Percentiles rank a stretch among this genome's conserved stretches.
These are phyloP conservation scores for Crotophaga sulcirostris DNA, from an alignment of 2,113 vertebrate genomes.

Conservation along the genomic window DNA sequence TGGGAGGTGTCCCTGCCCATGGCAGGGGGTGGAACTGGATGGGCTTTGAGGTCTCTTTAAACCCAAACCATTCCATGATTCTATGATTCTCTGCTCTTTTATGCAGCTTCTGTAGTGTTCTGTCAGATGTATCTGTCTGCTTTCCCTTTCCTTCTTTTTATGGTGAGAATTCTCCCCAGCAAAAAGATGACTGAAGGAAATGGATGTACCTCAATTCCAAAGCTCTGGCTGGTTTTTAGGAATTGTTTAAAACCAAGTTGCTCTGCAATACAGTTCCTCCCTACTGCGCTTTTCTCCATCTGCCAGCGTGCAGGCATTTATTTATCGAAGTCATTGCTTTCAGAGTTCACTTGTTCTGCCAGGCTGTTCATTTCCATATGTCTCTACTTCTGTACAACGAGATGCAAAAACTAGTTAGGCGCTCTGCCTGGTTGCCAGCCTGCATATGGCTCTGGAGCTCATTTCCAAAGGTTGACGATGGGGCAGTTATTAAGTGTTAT, in stretches of 20 bases:
- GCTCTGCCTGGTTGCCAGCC: not conserved
- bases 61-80: no score
- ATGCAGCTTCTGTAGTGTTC: not conserved
- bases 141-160: not conserved
- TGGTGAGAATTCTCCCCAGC: not conserved
- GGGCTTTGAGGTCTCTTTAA: no score
- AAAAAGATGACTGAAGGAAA: not conserved
- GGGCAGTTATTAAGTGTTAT: constrained; percentile 13
- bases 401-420: not conserved
- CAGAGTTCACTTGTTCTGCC: constrained; percentile 42
- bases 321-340: constrained; percentile 18
- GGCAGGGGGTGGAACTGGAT: no score
- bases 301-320: constrained; percentile 5
- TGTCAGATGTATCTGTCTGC: not conserved
- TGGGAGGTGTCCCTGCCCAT: no score
- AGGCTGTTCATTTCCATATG: constrained; percentile 57
- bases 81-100: not conserved
- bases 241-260: constrained; percentile 5
- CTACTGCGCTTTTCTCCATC: constrained; percentile 22
- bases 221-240: not conserved
- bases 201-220: not conserved
- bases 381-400: constrained; percentile 25
- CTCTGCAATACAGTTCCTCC: not conserved
- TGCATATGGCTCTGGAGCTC: not conserved
- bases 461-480: not conserved